phyloP scores from a whole-genome alignment of 2,113 vertebrate species.

The Heloderma charlesbogerti region DNA sequence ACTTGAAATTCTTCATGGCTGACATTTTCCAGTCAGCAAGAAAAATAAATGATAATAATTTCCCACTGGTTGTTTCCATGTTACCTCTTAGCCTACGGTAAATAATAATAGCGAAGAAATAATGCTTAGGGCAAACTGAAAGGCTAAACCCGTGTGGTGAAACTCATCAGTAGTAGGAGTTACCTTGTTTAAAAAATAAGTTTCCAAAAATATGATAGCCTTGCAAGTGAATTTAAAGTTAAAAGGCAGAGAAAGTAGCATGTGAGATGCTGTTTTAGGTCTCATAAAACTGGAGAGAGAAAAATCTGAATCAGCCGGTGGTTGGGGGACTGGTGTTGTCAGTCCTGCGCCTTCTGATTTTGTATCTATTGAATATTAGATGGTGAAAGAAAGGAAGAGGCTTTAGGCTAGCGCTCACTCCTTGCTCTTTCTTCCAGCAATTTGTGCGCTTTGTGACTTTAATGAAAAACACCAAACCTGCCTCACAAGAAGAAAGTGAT shows the following conservation, averaged over 20 bases:
- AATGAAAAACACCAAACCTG: neutral
- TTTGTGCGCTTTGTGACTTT: neutral
- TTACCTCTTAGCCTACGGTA: constrained; percentile 28
- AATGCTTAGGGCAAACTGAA: constrained; percentile 13
- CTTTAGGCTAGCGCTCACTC: neutral
- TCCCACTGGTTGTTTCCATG: neutral
- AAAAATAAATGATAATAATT: neutral
- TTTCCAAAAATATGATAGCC: constrained; percentile 57
- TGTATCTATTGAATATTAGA: neutral
- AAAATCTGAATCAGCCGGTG: constrained; percentile 61
- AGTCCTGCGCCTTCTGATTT: neutral
- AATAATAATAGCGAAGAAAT: neutral
- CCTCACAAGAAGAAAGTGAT: constrained; percentile 1
- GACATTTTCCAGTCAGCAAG: constrained; percentile 25
- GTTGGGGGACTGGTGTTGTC: constrained; percentile 58
- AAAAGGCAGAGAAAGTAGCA: constrained; percentile 65
- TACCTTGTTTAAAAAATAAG: constrained; percentile 49
- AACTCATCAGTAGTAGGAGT: constrained; percentile 20
- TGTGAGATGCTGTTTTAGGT: constrained; percentile 67
- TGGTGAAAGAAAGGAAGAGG: neutral
- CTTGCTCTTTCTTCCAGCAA: neutral
- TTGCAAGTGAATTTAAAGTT: constrained; percentile 72
- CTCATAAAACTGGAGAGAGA: constrained; percentile 65
- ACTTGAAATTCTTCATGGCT: constrained; percentile 23
- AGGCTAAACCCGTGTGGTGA: constrained; percentile 16